Evolutionary conservation across 92 coral and sea anemone species (phyloP).

Genomic region (Epizoanthus scotinus): DNA sequence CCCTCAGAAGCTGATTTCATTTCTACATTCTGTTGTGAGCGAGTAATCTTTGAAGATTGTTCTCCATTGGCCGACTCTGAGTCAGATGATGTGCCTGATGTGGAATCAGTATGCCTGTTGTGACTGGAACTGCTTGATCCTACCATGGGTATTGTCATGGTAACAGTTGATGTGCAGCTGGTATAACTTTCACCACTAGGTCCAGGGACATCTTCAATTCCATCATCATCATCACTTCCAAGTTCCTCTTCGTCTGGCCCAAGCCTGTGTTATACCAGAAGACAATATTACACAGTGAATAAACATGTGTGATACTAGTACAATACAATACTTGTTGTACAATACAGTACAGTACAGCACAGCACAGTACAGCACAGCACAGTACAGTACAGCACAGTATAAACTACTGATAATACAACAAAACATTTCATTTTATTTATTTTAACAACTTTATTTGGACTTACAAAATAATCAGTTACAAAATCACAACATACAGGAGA

Average conservation of each 20-base stretch:
- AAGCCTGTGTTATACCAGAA: constrained; percentile 45
- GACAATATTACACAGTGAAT: background rate
- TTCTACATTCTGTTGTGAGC: no score
- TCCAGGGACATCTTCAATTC: constrained; percentile 41
- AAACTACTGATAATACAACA: no score
- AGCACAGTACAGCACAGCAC: no score
- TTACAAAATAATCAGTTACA: no score
- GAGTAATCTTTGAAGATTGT: background rate
- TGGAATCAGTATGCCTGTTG: background rate
- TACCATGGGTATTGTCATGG: constrained; percentile 19
- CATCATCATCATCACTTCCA: constrained; percentile 70
- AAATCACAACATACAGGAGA: no score
- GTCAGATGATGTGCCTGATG: background rate
- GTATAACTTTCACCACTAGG: background rate
- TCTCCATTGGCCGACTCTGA: background rate
- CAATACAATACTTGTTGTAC: no score
- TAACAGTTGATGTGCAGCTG: constrained; percentile 16
- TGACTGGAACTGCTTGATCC: background rate
- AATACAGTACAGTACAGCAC: no score
- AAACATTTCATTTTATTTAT: no score
- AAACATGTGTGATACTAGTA: no score
- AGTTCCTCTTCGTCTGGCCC: constrained; percentile 57
- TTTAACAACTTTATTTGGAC: no score
- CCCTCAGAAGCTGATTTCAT: background rate
- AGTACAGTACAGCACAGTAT: no score